Conservation (phyloP, 2,888 invertebrate genomes). For the Esperia sulphurella region DNA sequence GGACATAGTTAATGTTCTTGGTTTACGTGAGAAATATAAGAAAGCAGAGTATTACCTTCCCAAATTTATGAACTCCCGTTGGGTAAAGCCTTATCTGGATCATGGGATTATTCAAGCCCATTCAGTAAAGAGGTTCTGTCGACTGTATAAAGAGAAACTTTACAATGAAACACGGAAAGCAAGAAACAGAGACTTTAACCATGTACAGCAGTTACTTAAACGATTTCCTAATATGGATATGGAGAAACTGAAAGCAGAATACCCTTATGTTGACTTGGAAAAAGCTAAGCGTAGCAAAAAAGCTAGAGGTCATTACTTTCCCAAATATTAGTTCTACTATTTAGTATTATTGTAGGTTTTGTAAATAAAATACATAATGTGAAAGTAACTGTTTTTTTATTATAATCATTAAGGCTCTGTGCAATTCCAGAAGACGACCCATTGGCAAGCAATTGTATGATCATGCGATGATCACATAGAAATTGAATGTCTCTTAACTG, state of each 20-base stretch:
- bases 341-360: no score
- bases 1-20: conserved; percentile 79
- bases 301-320: conserved; percentile 81
- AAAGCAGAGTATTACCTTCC: conserved; percentile 83
- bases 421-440: no score
- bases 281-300: conserved; percentile 78
- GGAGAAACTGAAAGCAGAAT: conserved; percentile 84
- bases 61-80: conserved; percentile 81
- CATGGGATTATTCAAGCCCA: conserved; percentile 71
- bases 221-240: conserved; percentile 88
- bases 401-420: no score
- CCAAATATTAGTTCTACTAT: conserved; percentile 45
- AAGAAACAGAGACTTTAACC: conserved; percentile 81
- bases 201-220: conserved; percentile 84
- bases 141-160: conserved; percentile 83
- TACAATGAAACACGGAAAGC: conserved; percentile 77
- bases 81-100: conserved; percentile 79
- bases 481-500: no score
- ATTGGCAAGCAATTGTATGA: no score
- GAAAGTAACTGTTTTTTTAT: no score
- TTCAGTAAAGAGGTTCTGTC: conserved; percentile 79
- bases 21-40: conserved; percentile 77
- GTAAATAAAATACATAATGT: no score
- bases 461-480: no score
- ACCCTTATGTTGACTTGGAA: conserved; percentile 87